Conservation (phyloP, 2,797 vertebrate species). For the Syngnathus rostellatus region DNA sequence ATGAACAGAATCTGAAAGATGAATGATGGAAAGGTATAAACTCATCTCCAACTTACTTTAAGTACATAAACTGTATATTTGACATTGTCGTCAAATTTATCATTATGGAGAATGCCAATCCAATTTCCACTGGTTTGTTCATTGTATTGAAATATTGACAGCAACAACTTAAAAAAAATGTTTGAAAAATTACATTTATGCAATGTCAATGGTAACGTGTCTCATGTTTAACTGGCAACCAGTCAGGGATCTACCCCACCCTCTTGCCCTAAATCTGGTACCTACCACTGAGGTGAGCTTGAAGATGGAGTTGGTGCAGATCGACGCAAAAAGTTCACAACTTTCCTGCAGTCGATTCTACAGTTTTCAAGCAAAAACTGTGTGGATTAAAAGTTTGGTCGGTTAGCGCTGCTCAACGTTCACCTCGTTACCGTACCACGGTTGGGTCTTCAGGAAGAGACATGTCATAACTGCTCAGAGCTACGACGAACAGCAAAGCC, state of each 20-base stretch:
- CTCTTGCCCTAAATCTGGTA: background rate
- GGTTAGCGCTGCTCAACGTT: background rate
- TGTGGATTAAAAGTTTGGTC: background rate
- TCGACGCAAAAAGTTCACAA: slow-evolving; percentile 53
- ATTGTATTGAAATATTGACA: too few species aligned
- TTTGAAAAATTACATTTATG: too few species aligned
- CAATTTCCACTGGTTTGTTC: too few species aligned
- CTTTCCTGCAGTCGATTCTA: slow-evolving; percentile 63
- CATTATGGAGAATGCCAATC: too few species aligned
- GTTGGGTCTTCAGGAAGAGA: slow-evolving; percentile 33
- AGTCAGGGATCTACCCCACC: too few species aligned
- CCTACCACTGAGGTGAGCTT: slow-evolving; percentile 53
- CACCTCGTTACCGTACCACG: slow-evolving; percentile 35
- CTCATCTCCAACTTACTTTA: background rate
- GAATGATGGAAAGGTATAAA: background rate
- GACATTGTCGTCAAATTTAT: background rate
- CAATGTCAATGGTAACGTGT: background rate
- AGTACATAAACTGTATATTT: background rate
- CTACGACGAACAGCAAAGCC: slow-evolving; percentile 63
- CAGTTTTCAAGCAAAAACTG: background rate
- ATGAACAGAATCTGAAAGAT: slow-evolving; percentile 64
- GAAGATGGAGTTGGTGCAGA: slow-evolving; percentile 54
- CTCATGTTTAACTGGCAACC: too few species aligned
- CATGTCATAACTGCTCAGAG: slow-evolving; percentile 66
- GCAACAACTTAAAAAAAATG: too few species aligned